phyloP scores from a whole-genome alignment of 2,113 vertebrate species.

The Ifrita kowaldi region DNA sequence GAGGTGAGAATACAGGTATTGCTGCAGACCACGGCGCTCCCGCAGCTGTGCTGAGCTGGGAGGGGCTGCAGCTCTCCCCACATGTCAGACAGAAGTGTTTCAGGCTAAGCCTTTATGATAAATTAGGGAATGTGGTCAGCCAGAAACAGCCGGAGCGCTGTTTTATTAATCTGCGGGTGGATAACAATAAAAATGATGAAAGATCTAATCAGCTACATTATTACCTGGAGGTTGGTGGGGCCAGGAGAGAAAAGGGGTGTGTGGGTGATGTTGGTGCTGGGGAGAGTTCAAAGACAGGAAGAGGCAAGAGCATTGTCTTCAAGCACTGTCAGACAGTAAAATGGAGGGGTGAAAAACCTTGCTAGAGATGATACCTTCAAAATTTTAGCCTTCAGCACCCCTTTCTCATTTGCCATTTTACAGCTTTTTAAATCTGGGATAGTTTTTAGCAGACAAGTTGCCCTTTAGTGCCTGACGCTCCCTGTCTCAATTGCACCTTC shows the following conservation, averaged over 20 bases:
- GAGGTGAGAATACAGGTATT: background rate
- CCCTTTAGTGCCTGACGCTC: background rate
- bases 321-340: background rate
- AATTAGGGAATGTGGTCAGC: slow-evolving; percentile 60
- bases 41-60: background rate
- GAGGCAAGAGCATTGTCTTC: background rate
- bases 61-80: slow-evolving; percentile 13
- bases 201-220: slow-evolving; percentile 55
- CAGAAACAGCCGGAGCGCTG: slow-evolving; percentile 25
- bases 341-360: background rate
- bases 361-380: background rate
- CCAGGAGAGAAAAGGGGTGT: background rate
- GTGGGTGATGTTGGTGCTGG: background rate
- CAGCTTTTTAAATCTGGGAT: background rate
- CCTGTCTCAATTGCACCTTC: background rate
- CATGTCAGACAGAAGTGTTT: slow-evolving; percentile 22
- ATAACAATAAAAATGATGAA: slow-evolving; percentile 67
- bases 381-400: background rate
- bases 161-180: slow-evolving; percentile 64
- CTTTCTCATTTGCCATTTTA: background rate
- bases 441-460: background rate
- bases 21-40: background rate
- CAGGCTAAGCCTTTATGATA: slow-evolving; percentile 42
- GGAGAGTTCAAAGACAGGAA: background rate
- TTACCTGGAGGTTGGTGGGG: slow-evolving; percentile 24